These are phyloP conservation scores for Odontocolon sp. DNA, from an alignment of 2,888 invertebrate species.

Conservation along the genomic window DNA sequence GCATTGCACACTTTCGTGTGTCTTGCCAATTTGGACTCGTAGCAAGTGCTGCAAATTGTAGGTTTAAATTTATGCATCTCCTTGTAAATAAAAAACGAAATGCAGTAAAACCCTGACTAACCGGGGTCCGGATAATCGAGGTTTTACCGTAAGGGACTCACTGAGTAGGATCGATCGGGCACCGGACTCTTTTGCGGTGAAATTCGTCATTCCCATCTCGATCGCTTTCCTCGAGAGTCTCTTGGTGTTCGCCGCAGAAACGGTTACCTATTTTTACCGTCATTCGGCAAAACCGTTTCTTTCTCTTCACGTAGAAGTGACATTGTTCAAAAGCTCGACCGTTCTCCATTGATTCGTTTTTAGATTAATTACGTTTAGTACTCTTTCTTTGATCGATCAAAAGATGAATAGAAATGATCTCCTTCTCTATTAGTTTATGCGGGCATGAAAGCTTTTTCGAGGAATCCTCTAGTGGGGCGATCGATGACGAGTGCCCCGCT, in stretches of 20 bases:
- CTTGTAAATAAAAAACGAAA: constrained; percentile 8
- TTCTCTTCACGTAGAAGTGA: constrained; percentile 84
- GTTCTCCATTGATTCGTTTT: constrained; percentile 25
- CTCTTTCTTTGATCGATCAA: too few species aligned
- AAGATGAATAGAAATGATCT: too few species aligned
- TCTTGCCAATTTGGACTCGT: constrained; percentile 85
- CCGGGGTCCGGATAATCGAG: too few species aligned
- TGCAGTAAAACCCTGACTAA: too few species aligned
- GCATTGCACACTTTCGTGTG: constrained; percentile 90
- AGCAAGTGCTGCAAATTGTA: constrained; percentile 84
- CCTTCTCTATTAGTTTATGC: too few species aligned
- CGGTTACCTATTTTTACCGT: constrained; percentile 85
- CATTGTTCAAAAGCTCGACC: constrained; percentile 61
- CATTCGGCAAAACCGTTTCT: constrained; percentile 90
- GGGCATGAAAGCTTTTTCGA: too few species aligned
- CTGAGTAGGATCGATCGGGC: constrained; percentile 89
- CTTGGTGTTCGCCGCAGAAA: constrained; percentile 88
- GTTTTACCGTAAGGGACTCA: constrained; percentile 79
- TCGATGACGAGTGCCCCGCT: too few species aligned
- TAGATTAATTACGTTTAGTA: too few species aligned
- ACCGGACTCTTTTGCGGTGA: constrained; percentile 82
- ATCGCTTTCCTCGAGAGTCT: constrained; percentile 32
- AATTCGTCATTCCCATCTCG: constrained; percentile 40
- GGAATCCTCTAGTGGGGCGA: too few species aligned
- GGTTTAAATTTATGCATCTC: constrained; percentile 56